These are phyloP conservation scores for Pygmarrhopalites habei DNA, from an alignment of 1,140 invertebrate species.

Conservation along the genomic window DNA sequence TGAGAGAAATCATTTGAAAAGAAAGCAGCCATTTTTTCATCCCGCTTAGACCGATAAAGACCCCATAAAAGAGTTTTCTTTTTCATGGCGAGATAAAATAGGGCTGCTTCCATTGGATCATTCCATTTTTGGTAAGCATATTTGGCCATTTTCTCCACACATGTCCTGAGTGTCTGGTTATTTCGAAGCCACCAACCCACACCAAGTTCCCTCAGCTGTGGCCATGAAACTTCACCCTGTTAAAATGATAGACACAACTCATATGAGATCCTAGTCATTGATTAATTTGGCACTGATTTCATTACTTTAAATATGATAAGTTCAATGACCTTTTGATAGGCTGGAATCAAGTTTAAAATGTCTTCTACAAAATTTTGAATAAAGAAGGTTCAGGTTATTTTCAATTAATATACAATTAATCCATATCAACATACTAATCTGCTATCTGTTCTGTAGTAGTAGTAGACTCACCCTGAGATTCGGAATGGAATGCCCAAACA, in stretches of 20 bases:
- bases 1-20: conserved; percentile 91
- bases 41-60: conserved; percentile 77
- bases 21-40: conserved; percentile 89
- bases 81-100: conserved; percentile 97
- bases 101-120: conserved; percentile 93
- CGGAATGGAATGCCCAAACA: conserved; percentile 99
- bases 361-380: too few relatives aligned
- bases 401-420: too few relatives aligned
- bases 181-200: conserved; percentile 96
- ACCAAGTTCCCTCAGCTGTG: conserved; percentile 82
- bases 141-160: conserved; percentile 70
- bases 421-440: too few relatives aligned
- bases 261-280: too few relatives aligned
- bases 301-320: too few relatives aligned
- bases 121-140: conserved; percentile 47
- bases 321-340: conserved; percentile 76
- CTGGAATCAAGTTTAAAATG: conserved; percentile 80
- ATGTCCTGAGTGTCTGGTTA: conserved; percentile 68
- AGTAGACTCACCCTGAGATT: too few relatives aligned
- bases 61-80: conserved; percentile 97
- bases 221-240: conserved; percentile 78
- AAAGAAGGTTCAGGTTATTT: too few relatives aligned
- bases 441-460: too few relatives aligned
- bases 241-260: too few relatives aligned
- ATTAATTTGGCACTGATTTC: too few relatives aligned